A percentile compares a stretch with the other conserved stretches of the same genome.
phyloP scores from a whole-genome alignment of 2,888 invertebrate species.

The Dicyrtomina minuta region DNA sequence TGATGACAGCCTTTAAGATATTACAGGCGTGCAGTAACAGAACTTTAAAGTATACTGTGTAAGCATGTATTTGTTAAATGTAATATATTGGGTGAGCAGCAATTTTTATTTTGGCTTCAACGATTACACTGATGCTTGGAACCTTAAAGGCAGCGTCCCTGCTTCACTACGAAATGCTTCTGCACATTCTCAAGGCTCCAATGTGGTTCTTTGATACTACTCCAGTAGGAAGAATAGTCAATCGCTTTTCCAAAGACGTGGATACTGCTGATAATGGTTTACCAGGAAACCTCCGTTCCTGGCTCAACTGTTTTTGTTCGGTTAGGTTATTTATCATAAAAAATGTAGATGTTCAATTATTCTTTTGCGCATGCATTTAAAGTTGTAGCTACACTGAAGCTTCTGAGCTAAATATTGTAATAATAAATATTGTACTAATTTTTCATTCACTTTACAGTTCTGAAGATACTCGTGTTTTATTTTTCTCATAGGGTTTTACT shows the following conservation, averaged over 20 bases:
- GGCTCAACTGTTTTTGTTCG: conserved; percentile 14
- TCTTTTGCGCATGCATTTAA: no score
- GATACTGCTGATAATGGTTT: conserved; percentile 56
- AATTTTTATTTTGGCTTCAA: conserved; percentile 49
- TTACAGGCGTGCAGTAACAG: no score
- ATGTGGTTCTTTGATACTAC: conserved; percentile 57
- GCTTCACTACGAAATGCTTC: conserved; percentile 53
- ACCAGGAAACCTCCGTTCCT: conserved; percentile 26
- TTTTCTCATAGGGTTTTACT: not conserved
- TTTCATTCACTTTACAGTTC: not conserved
- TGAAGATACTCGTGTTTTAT: no score
- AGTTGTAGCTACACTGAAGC: no score
- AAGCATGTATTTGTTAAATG: no score
- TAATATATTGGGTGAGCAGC: no score
- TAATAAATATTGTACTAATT: not conserved
- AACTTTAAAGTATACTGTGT: no score
- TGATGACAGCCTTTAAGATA: no score
- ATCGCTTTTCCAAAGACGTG: conserved; percentile 69
- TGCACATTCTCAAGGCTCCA: conserved; percentile 52
- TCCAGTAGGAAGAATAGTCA: conserved; percentile 68
- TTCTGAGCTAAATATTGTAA: no score
- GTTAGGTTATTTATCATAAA: no score
- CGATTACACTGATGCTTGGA: conserved; percentile 52
- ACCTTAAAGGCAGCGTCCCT: conserved; percentile 53
- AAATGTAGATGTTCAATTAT: no score